phyloP scores from a whole-genome alignment of 2,888 invertebrate species.

The Agrochola litura region DNA sequence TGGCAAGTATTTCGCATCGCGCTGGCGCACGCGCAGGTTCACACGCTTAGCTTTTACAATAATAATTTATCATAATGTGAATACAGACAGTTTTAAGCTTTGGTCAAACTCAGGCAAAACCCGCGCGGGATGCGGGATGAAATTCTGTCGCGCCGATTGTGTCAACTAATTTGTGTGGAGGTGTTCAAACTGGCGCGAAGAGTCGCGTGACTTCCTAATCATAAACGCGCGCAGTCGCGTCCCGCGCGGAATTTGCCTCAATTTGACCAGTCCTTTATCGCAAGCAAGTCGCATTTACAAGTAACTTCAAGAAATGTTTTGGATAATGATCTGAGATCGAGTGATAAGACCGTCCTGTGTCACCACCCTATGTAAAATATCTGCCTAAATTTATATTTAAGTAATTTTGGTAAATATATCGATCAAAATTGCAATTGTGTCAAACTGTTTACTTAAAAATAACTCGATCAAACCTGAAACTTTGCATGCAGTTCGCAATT shows the following conservation, averaged over 20 bases:
- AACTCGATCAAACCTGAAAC: not conserved
- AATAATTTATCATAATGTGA: too few relatives aligned
- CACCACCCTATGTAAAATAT: not conserved
- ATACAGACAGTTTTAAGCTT: not conserved
- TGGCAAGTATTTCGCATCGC: not conserved
- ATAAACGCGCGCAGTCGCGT: not conserved
- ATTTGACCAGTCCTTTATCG: not conserved
- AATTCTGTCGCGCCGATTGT: not conserved
- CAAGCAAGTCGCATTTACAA: not conserved
- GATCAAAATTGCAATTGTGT: not conserved
- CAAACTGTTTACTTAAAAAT: conserved; percentile 8
- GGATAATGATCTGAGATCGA: not conserved
- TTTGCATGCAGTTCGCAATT: not conserved
- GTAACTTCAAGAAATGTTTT: not conserved
- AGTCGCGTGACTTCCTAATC: not conserved
- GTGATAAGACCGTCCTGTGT: not conserved
- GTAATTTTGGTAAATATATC: not conserved
- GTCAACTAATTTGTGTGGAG: not conserved
- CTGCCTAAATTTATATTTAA: not conserved
- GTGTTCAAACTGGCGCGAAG: not conserved
- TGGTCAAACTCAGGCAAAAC: too few relatives aligned
- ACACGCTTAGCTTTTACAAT: not conserved
- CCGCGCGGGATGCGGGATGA: not conserved
- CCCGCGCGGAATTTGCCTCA: not conserved
- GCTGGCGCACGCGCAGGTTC: too few relatives aligned